These are phyloP conservation scores for Amiota minor DNA, from an alignment of 2,888 invertebrate species.

Conservation along the genomic window DNA sequence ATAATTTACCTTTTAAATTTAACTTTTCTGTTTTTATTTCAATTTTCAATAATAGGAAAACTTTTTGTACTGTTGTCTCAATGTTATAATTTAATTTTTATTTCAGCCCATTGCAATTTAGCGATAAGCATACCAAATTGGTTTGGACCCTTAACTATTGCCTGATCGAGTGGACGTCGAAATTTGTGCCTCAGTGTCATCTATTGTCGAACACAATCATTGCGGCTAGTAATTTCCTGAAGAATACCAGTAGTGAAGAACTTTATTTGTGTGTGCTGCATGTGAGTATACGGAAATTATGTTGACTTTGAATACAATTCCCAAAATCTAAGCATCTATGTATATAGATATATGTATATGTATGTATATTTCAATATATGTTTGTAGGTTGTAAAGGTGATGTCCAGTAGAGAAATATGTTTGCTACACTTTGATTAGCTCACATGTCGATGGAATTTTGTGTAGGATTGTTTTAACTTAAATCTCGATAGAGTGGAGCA, in stretches of 20 bases:
- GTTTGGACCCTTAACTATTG: conserved; percentile 86
- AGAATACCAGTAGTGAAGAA: conserved; percentile 72
- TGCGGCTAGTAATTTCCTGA: conserved; percentile 75
- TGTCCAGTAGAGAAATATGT: too few species aligned
- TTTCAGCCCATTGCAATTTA: conserved; percentile 67
- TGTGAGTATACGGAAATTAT: conserved; percentile 68
- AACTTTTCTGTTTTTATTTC: too few species aligned
- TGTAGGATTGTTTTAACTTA: too few species aligned
- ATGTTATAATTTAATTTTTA: conserved; percentile 6
- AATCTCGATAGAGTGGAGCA: neutral
- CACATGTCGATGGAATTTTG: too few species aligned
- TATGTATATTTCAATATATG: too few species aligned
- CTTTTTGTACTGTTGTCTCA: conserved; percentile 27
- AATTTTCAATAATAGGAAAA: too few species aligned
- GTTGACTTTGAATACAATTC: neutral
- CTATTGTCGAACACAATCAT: conserved; percentile 77
- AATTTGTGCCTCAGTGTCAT: conserved; percentile 77
- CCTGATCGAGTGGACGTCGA: conserved; percentile 82
- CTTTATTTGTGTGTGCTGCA: conserved; percentile 75
- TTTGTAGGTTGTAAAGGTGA: too few species aligned
- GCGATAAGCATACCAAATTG: conserved; percentile 79
- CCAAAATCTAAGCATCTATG: too few species aligned
- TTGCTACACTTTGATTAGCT: too few species aligned
- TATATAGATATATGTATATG: too few species aligned
- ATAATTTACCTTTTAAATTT: too few species aligned